A percentile compares a stretch with the other conserved stretches of the same genome.
Evolutionary conservation across 2,888 invertebrate genomes (phyloP).

Genomic region (Tipula lateralis): DNA sequence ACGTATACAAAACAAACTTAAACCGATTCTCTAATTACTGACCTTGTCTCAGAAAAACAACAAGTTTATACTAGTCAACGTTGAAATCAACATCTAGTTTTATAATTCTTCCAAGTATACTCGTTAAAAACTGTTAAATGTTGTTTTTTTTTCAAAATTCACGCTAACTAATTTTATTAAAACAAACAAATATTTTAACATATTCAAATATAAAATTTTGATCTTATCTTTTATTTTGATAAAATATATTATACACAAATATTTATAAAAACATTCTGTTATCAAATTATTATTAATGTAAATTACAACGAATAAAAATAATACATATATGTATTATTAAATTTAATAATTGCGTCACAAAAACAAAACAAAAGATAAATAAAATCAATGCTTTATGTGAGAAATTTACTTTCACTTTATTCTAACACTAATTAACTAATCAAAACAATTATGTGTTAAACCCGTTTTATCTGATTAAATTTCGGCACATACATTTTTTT

Average conservation of each 20-base stretch:
- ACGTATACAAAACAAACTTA: too few relatives aligned
- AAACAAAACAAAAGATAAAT: background rate
- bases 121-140: too few relatives aligned
- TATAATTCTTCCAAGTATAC: too few relatives aligned
- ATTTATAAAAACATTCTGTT: background rate
- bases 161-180: background rate
- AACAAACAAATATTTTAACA: background rate
- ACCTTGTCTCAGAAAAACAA: too few relatives aligned
- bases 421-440: background rate
- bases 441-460: constrained; percentile 24
- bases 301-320: background rate
- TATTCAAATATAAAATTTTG: constrained; percentile 8
- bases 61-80: too few relatives aligned
- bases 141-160: background rate
- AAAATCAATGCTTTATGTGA: background rate
- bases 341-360: constrained; percentile 19
- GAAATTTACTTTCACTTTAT: background rate
- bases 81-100: too few relatives aligned
- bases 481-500: background rate
- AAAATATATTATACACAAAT: background rate
- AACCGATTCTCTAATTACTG: too few relatives aligned
- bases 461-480: background rate
- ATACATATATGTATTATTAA: background rate
- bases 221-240: background rate
- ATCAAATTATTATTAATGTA: constrained; percentile 1